A percentile compares a stretch with the other conserved stretches of the same genome.
Evolutionary conservation across 1,140 invertebrate genomes (phyloP).

Genomic region (Drosophila kurseongensis): DNA sequence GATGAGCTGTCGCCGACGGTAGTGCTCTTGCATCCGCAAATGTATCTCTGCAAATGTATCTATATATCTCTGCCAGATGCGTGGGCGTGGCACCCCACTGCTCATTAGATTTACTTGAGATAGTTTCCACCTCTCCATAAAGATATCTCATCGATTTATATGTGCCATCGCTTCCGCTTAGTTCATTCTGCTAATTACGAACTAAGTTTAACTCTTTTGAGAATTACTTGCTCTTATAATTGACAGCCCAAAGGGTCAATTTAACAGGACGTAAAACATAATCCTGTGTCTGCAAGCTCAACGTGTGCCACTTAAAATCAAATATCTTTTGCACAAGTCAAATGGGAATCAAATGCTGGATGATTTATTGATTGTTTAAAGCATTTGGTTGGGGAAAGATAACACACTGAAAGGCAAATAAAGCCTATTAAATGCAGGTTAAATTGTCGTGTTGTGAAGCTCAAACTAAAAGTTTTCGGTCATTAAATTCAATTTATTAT

Average conservation of each 20-base stretch:
- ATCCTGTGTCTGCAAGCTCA: not conserved
- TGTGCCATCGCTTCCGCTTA: conserved; percentile 19
- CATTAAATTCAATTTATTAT: not conserved
- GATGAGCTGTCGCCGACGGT: conserved; percentile 39
- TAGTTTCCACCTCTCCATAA: conserved; percentile 22
- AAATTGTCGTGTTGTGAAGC: not conserved
- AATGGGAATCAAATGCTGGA: not conserved
- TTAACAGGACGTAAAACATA: not conserved
- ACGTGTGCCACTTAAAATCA: not conserved
- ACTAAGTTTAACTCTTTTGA: conserved; percentile 1
- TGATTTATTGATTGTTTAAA: not conserved
- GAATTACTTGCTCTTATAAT: conserved; percentile 3
- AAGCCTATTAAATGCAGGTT: not conserved
- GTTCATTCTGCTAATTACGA: conserved; percentile 18
- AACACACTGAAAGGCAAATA: not conserved
- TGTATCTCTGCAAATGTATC: conserved; percentile 25
- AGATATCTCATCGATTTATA: conserved; percentile 43
- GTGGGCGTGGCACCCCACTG: conserved; percentile 46
- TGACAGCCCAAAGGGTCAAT: conserved; percentile 11
- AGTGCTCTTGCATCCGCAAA: conserved; percentile 4
- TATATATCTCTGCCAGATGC: conserved; percentile 25
- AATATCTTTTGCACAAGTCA: not conserved
- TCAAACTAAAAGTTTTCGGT: not conserved
- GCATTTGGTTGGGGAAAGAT: not conserved
- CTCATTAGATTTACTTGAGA: conserved; percentile 57